Percentiles rank a stretch among this genome's conserved stretches.
Conservation (phyloP, 2,888 invertebrate genomes). For the Lasioglossum villosulum region DNA sequence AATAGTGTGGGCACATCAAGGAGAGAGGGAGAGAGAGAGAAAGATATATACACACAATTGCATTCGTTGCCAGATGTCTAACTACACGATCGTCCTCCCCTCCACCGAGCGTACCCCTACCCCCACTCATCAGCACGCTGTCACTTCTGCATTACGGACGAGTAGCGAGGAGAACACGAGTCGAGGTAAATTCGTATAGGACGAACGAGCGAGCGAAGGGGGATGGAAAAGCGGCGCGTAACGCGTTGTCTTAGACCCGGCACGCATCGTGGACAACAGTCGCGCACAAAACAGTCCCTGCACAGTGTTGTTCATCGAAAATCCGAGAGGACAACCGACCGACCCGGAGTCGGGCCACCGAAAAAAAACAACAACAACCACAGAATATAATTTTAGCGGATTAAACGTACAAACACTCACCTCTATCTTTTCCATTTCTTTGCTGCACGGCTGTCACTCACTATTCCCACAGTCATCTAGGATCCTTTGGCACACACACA, state of each 20-base stretch:
- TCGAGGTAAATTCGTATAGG: slow-evolving; percentile 63
- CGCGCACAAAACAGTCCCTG: not conserved
- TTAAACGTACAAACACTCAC: slow-evolving; percentile 70
- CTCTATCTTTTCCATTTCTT: slow-evolving; percentile 84
- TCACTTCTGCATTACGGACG: slow-evolving; percentile 76
- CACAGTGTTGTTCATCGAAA: not conserved
- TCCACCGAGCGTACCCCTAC: slow-evolving; percentile 56
- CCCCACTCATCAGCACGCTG: slow-evolving; percentile 71
- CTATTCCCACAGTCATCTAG: slow-evolving; percentile 82
- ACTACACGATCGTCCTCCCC: slow-evolving; percentile 74
- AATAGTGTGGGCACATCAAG: slow-evolving; percentile 80
- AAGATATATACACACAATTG: slow-evolving; percentile 76
- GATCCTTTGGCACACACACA: slow-evolving; percentile 77
- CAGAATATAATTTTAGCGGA: not conserved
- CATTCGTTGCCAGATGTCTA: slow-evolving; percentile 81
- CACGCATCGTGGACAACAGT: not conserved
- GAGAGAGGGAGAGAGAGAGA: slow-evolving; percentile 48
- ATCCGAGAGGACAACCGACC: not conserved
- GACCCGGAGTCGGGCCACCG: not conserved
- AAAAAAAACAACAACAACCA: not conserved
- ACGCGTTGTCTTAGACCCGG: slow-evolving; percentile 14
- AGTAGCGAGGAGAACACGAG: slow-evolving; percentile 57
- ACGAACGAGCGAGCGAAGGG: slow-evolving; percentile 41
- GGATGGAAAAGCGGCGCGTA: slow-evolving; percentile 45
- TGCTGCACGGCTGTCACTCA: slow-evolving; percentile 79